These are phyloP conservation scores for Callipepla californica DNA, from an alignment of 2,113 vertebrate species.

Conservation along the genomic window DNA sequence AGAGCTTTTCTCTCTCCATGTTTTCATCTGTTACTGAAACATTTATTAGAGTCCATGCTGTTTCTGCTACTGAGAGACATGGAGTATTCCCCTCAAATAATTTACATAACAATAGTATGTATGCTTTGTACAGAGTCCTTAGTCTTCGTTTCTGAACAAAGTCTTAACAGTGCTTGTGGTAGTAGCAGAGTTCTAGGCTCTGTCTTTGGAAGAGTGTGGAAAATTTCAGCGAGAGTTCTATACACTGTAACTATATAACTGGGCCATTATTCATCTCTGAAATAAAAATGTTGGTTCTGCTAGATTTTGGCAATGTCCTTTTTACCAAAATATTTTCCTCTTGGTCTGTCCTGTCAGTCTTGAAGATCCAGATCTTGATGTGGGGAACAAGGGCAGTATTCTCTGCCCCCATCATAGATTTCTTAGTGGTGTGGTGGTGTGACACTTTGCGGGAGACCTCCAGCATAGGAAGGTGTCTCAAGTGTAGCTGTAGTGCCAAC, in stretches of 20 bases:
- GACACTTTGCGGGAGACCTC: neutral
- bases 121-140: neutral
- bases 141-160: neutral
- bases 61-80: neutral
- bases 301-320: neutral
- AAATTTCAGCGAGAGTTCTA: neutral
- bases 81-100: neutral
- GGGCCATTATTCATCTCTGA: neutral
- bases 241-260: neutral
- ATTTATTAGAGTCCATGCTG: neutral
- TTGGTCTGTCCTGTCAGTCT: neutral
- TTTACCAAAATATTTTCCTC: neutral
- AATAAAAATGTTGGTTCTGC: neutral
- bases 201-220: neutral
- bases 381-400: neutral
- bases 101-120: neutral
- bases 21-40: neutral
- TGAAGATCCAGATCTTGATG: neutral
- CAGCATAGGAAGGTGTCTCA: neutral
- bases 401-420: neutral
- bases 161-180: neutral
- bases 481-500: neutral
- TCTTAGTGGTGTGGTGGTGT: neutral
- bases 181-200: neutral
- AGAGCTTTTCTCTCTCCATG: accelerated